Evolutionary conservation across 2,797 vertebrate species (phyloP).

Genomic region (Sebastes minor): DNA sequence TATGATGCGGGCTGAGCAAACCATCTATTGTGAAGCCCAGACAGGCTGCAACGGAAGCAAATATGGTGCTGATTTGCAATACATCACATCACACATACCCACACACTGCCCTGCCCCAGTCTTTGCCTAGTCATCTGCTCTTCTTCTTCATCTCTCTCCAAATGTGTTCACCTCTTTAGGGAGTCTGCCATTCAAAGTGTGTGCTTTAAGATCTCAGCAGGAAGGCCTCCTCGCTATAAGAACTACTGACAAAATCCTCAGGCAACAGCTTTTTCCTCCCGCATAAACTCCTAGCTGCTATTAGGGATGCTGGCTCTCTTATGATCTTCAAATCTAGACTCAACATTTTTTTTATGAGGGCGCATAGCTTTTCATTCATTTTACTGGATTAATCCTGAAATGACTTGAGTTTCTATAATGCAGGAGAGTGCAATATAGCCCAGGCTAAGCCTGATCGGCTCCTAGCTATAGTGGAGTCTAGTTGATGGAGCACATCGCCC

Average conservation of each 20-base stretch:
- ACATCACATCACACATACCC: constrained; percentile 37
- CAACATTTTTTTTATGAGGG: background rate
- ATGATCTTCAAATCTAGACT: constrained; percentile 6
- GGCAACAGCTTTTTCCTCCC: constrained; percentile 1
- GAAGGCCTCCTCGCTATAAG: background rate
- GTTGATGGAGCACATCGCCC: background rate
- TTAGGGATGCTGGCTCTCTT: background rate
- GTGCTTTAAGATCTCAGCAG: constrained; percentile 32
- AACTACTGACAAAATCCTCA: constrained; percentile 28
- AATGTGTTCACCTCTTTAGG: constrained; percentile 30
- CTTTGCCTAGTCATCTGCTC: constrained; percentile 28
- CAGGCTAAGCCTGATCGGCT: no score
- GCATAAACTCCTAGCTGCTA: constrained; percentile 4
- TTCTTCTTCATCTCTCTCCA: constrained; percentile 18
- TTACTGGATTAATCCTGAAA: background rate
- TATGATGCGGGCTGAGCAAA: constrained; percentile 50
- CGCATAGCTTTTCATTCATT: background rate
- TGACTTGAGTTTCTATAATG: background rate
- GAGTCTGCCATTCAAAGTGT: constrained; percentile 12
- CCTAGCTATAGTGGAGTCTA: background rate
- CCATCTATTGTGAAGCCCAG: constrained; percentile 58
- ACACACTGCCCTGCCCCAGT: background rate
- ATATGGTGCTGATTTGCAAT: constrained; percentile 53
- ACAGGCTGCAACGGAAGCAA: constrained; percentile 70
- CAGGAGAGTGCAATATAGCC: background rate